Evolutionary conservation across 1,140 invertebrate species (phyloP).

Genomic region (Bombus fervidus): DNA sequence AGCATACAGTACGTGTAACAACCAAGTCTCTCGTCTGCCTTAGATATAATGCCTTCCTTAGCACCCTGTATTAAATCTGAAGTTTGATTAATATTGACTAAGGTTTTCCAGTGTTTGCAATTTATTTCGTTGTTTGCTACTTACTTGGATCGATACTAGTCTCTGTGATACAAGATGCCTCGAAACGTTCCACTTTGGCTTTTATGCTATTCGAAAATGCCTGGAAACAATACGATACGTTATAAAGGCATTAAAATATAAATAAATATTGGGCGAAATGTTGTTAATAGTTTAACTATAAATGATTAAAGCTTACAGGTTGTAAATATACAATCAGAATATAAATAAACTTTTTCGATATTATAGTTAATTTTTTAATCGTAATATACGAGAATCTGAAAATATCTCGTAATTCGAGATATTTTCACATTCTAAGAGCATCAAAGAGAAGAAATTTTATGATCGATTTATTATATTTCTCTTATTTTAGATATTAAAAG

Average conservation of each 20-base stretch:
- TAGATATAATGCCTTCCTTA: background rate
- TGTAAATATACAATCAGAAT: no score
- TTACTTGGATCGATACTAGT: background rate
- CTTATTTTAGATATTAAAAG: background rate
- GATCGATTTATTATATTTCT: background rate
- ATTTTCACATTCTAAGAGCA: no score
- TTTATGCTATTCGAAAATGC: slow-evolving; percentile 37
- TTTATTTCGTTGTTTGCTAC: background rate
- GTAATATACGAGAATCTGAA: no score
- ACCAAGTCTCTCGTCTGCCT: background rate
- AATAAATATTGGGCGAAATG: background rate
- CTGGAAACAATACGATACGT: slow-evolving; percentile 34
- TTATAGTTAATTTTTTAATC: background rate
- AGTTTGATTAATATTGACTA: background rate
- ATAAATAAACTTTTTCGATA: background rate
- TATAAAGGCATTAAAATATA: background rate
- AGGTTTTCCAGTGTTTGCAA: background rate
- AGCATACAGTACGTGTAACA: background rate
- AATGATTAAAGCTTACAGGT: no score
- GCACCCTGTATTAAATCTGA: background rate
- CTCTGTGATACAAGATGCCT: background rate
- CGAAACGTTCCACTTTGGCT: background rate
- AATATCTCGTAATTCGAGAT: no score
- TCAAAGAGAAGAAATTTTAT: background rate
- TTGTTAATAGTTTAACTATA: background rate